phyloP scores from a whole-genome alignment of 2,888 invertebrate genomes.

The Drosophila subsilvestris region DNA sequence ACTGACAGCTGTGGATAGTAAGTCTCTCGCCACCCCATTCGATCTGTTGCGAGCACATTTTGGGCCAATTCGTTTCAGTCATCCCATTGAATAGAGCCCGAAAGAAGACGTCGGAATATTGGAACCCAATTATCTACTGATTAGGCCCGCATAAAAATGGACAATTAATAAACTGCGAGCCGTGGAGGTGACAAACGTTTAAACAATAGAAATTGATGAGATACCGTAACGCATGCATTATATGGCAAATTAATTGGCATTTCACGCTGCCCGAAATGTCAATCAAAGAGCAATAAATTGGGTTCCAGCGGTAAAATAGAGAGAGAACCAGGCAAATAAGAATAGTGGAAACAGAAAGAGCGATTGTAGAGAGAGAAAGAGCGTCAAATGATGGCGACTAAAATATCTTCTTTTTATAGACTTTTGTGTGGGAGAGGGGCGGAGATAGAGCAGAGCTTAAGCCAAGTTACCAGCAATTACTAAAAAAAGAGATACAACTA shows the following conservation, averaged over 20 bases:
- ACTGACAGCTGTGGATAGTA: neutral
- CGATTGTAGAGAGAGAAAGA: slow-evolving; percentile 15
- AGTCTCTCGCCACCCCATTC: neutral
- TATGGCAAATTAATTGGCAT: slow-evolving; percentile 75
- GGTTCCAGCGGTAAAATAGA: slow-evolving; percentile 19
- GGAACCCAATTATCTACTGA: slow-evolving; percentile 68
- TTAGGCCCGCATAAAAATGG: slow-evolving; percentile 66
- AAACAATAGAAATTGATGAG: slow-evolving; percentile 79
- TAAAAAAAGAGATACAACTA: slow-evolving; percentile 60
- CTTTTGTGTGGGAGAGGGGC: slow-evolving; percentile 7
- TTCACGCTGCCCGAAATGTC: slow-evolving; percentile 63
- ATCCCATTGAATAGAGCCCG: slow-evolving; percentile 32
- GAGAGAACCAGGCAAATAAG: slow-evolving; percentile 28
- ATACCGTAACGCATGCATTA: slow-evolving; percentile 76
- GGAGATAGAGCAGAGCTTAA: slow-evolving; percentile 27
- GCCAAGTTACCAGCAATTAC: slow-evolving; percentile 68
- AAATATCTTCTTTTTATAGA: slow-evolving; percentile 33
- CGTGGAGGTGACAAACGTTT: slow-evolving; percentile 72
- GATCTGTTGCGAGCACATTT: neutral
- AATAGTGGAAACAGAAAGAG: slow-evolving; percentile 24
- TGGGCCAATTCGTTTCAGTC: slow-evolving; percentile 54
- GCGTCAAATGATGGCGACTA: slow-evolving; percentile 30
- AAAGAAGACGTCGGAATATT: slow-evolving; percentile 40
- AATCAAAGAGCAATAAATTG: slow-evolving; percentile 76
- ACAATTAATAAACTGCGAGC: slow-evolving; percentile 71